Evolutionary conservation across 2,113 vertebrate species (phyloP).

Genomic region (Chlamydotis undulata): DNA sequence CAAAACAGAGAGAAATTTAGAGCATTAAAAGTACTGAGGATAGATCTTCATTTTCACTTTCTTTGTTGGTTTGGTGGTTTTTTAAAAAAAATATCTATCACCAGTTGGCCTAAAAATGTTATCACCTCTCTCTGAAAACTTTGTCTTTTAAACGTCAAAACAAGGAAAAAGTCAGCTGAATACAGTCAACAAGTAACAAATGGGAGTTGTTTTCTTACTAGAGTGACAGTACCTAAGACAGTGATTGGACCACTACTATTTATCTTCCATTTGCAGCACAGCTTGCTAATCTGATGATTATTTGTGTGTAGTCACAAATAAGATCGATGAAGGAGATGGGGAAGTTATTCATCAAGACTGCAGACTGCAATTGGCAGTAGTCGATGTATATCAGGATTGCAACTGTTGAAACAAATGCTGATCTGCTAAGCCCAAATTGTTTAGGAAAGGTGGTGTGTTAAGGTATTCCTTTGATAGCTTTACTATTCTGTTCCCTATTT

Average conservation of each 20-base stretch:
- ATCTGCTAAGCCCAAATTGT: slow-evolving; percentile 6
- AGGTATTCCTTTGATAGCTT: neutral
- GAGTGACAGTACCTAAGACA: neutral
- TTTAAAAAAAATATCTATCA: neutral
- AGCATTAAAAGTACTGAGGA: neutral
- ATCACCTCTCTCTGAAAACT: neutral
- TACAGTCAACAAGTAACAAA: slow-evolving; percentile 43
- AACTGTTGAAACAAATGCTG: slow-evolving; percentile 61
- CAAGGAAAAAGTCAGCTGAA: neutral
- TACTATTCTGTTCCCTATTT: neutral
- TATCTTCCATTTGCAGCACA: slow-evolving; percentile 59
- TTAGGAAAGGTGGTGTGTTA: slow-evolving; percentile 9
- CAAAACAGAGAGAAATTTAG: neutral
- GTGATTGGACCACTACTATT: slow-evolving; percentile 25
- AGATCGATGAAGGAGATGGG: slow-evolving; percentile 51
- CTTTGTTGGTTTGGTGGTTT: neutral
- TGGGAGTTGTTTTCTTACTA: slow-evolving; percentile 30
- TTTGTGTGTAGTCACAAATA: slow-evolving; percentile 52
- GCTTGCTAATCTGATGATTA: slow-evolving; percentile 42
- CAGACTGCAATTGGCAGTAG: neutral
- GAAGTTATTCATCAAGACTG: slow-evolving; percentile 48
- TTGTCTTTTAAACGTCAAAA: neutral
- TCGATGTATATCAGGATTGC: neutral
- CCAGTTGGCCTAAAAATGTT: neutral
- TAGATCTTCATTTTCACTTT: neutral